A percentile compares a stretch with the other conserved stretches of the same genome.
Evolutionary conservation across 2,113 vertebrate species (phyloP).

Genomic region (Antigone vipio): DNA sequence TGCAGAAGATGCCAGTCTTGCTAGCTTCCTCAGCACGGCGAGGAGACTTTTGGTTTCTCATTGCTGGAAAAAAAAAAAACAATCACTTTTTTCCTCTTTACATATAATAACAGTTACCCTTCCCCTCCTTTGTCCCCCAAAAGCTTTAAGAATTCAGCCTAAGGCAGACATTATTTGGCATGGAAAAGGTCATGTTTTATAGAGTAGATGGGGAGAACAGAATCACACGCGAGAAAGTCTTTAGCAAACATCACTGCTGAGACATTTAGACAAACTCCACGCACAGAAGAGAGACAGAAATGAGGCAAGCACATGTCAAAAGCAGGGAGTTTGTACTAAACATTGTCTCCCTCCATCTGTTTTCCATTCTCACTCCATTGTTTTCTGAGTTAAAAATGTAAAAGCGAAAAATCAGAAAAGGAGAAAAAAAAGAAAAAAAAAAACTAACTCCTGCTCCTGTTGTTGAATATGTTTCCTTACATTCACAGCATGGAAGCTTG

Average conservation of each 20-base stretch:
- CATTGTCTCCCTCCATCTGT: neutral
- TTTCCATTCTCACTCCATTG: neutral
- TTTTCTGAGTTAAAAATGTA: neutral
- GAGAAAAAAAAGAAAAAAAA: neutral
- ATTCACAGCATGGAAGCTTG: neutral
- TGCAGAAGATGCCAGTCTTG: neutral
- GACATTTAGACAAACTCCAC: neutral
- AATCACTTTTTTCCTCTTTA: neutral
- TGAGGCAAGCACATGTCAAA: neutral
- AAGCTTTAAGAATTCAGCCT: neutral
- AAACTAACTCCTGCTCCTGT: neutral
- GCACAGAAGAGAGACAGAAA: neutral
- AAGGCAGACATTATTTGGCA: neutral
- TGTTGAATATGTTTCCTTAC: neutral
- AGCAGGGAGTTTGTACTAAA: neutral
- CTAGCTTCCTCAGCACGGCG: neutral
- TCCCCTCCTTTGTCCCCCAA: accelerated
- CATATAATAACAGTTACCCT: neutral
- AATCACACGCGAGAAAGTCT: neutral
- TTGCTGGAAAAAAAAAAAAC: neutral
- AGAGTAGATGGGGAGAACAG: neutral
- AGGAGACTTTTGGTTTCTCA: neutral
- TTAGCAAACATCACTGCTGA: neutral
- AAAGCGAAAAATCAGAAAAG: neutral
- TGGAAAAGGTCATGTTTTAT: neutral